Percentiles rank a stretch among this genome's conserved stretches.
Conservation (phyloP, 2,888 invertebrate species). For the Cotesia congregata region DNA sequence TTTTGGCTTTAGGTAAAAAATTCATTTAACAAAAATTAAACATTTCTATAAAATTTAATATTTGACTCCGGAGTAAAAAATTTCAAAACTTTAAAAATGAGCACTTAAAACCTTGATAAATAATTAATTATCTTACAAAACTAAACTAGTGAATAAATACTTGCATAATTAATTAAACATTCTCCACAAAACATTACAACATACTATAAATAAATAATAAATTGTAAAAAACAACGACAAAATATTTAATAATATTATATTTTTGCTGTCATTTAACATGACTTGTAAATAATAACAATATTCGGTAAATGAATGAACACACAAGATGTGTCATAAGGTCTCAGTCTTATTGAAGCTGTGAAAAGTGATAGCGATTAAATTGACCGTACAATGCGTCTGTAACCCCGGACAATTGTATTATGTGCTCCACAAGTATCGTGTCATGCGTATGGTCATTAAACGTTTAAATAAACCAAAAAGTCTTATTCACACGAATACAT, state of each 20-base stretch:
- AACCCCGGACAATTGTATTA: slow-evolving; percentile 33
- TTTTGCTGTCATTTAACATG: neutral
- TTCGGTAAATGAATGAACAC: neutral
- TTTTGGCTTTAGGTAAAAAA: too few relatives aligned
- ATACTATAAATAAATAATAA: neutral
- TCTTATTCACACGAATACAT: slow-evolving; percentile 16
- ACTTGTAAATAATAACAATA: neutral
- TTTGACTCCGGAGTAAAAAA: neutral
- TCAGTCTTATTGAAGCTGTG: neutral
- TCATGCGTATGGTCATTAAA: slow-evolving; percentile 21
- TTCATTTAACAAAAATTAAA: neutral
- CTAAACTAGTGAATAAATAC: too few relatives aligned
- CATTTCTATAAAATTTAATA: neutral
- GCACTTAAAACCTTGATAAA: too few relatives aligned
- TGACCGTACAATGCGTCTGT: slow-evolving; percentile 33
- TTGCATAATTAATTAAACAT: too few relatives aligned
- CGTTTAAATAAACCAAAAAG: slow-evolving; percentile 22
- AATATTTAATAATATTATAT: neutral
- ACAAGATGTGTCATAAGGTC: slow-evolving; percentile 28
- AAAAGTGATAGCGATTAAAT: slow-evolving; percentile 42
- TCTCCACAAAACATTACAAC: too few relatives aligned
- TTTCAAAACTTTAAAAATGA: too few relatives aligned
- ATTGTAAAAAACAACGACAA: too few relatives aligned
- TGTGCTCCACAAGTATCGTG: slow-evolving; percentile 12
- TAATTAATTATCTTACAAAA: too few relatives aligned